Base-by-base conservation (phyloP, 2,888 invertebrate species). In the Cheilosia grossa region DNA sequence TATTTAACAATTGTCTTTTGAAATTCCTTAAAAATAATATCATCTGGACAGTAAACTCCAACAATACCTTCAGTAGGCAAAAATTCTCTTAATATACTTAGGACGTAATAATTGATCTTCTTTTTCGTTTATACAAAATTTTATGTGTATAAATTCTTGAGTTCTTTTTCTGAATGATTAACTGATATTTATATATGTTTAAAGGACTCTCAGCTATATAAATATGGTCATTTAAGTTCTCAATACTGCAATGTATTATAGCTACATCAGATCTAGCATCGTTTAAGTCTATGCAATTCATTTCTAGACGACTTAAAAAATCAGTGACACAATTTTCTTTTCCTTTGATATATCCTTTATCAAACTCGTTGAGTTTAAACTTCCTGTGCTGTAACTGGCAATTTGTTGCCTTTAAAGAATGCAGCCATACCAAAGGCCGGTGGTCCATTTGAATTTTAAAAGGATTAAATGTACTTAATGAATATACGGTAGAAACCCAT, bases 311-410 rank as follows among this genome's bases (percentile, higher is more conserved):
- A 2, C 30, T 9, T 30, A 7, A 9, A 30, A 30, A 30, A 30
- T 30, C 30, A 30, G 7, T 9, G 30, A 30, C 7, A 9, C 30
- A 27, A 53, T 19, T 53, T 24, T 56, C 33, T 17, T 58, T 58
- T 2, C 56, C 56, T 37, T 58, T 58, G 9, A 58, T 33, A 10
- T 56, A 56, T 4, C 40, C 56, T 0, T 40, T 58, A n/a, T 58
- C 56, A 17, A 37, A 56, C n/a, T 56, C 56, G 30, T 58, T 58
- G 1, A 37, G 17, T 19, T 19, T 33, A 13, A 58, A 40, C 37
- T 74, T 66, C 86, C 80, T 83, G 13, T 67, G 44, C 30, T 40
- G 33, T 10, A 86, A 37, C 21, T 81, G 75, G 7, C 58, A 69
- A 27, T 79, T 87, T 13, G 70, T 78, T 61, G 81, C 80, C 30